phyloP scores from a whole-genome alignment of 2,888 invertebrate species.

The Coelinius sp. region DNA sequence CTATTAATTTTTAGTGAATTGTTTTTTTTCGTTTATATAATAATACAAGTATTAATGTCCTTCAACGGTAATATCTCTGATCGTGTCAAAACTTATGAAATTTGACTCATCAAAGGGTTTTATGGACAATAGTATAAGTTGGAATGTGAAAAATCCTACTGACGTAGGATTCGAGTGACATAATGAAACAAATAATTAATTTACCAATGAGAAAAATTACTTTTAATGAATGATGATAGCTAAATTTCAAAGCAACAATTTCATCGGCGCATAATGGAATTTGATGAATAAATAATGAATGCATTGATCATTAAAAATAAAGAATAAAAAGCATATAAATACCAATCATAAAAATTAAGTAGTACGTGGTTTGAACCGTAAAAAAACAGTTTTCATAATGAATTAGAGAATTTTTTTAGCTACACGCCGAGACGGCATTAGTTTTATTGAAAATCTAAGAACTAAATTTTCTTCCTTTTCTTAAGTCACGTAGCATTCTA shows the following conservation, averaged over 20 bases:
- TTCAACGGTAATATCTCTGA: background rate
- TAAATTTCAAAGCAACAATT: constrained; percentile 4
- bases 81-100: background rate
- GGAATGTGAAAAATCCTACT: background rate
- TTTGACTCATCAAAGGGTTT: background rate
- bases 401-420: background rate
- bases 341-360: constrained; percentile 13
- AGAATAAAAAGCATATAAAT: background rate
- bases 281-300: background rate
- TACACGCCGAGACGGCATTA: constrained; percentile 2
- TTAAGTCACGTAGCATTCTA: constrained; percentile 43
- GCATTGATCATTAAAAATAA: background rate
- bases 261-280: background rate
- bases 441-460: constrained; percentile 22
- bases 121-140: background rate
- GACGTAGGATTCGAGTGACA: background rate
- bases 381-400: background rate
- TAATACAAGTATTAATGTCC: constrained; percentile 36
- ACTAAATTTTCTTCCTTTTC: constrained; percentile 32
- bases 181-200: background rate
- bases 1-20: constrained; percentile 33
- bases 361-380: background rate
- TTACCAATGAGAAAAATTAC: background rate
- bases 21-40: constrained; percentile 26
- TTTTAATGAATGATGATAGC: background rate